phyloP scores from a whole-genome alignment of 1,140 invertebrate genomes.

The Bombus waltoni region DNA sequence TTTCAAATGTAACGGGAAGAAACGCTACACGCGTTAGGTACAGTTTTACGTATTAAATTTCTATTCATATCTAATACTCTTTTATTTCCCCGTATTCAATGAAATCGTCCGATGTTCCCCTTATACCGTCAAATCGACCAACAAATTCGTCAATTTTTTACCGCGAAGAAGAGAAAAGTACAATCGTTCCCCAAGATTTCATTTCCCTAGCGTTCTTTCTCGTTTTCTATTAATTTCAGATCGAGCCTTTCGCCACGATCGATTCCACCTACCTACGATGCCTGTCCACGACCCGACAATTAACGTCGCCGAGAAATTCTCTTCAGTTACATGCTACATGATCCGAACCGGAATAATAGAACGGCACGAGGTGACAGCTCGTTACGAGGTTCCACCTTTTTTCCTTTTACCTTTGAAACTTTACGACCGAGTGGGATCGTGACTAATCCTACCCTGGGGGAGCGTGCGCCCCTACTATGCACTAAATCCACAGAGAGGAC shows the following conservation, averaged over 20 bases:
- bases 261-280: not conserved
- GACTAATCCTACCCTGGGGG: constrained; percentile 52
- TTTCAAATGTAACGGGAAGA: not conserved
- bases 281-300: constrained; percentile 3
- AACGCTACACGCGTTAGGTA: not conserved
- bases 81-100: not conserved
- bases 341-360: constrained; percentile 41
- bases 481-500: constrained; percentile 29
- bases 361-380: constrained; percentile 42
- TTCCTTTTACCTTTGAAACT: constrained; percentile 51
- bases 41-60: not conserved
- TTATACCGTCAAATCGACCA: not conserved
- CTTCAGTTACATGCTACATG: constrained; percentile 33
- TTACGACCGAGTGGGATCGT: constrained; percentile 50
- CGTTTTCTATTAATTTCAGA: constrained; percentile 22
- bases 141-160: not conserved
- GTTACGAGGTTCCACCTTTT: constrained; percentile 42
- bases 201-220: not conserved
- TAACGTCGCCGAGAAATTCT: constrained; percentile 13
- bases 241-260: not conserved
- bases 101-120: not conserved
- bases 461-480: constrained; percentile 43
- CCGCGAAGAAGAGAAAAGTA: not conserved
- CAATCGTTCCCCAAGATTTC: not conserved
- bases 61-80: no score